Base-by-base conservation (phyloP, 2,888 invertebrate species). In the Mesochorus sp. region DNA sequence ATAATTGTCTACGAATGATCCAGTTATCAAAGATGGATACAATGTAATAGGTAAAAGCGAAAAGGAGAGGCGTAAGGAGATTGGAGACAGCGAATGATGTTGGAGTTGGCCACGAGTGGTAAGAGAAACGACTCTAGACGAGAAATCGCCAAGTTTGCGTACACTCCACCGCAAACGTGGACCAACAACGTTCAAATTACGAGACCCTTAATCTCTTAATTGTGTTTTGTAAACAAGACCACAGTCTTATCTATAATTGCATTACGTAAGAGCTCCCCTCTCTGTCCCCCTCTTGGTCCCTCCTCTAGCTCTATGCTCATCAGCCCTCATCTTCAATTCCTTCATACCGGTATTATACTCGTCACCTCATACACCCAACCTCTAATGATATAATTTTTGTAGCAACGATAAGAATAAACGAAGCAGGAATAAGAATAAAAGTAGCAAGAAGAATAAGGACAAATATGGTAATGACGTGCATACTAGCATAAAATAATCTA, bases 221-320 rank as follows among this genome's bases (percentile, higher is more conserved):
- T 80, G 79, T 76, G 61, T 78, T 83, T 76, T 72, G 73, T 75
- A 83, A 82, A 82, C 77, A 76, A 75, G 61, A 72, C 76, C 76
- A 47, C 72, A 47, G 64, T 59, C 78, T 83, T 81, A 81, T 82
- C 80, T 81, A 77, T 83, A 83, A 82, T 84, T 84, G 77, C 76
- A 31, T 76, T 76, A 76, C 53, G 53, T 67, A 72, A 67, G 67
- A 72, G 17, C 42, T 55, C 42, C 37, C 19, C 26, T 49, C 62
- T 31, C 37, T 31, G 24, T 6, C 14, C 24, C 37, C 28, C 26
- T 12, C 42, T 28, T 14, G 17, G 47, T 5, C 19, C 6, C 24
- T 24, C 37, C 39, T 19, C 53, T 14, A 28, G 8, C 44, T 5
- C 14, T 28, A 6, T 31, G 14, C 26, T 14, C 19, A 21, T 66